Conservation (phyloP, 2,888 invertebrate species). For the Leucophenga maculata region DNA sequence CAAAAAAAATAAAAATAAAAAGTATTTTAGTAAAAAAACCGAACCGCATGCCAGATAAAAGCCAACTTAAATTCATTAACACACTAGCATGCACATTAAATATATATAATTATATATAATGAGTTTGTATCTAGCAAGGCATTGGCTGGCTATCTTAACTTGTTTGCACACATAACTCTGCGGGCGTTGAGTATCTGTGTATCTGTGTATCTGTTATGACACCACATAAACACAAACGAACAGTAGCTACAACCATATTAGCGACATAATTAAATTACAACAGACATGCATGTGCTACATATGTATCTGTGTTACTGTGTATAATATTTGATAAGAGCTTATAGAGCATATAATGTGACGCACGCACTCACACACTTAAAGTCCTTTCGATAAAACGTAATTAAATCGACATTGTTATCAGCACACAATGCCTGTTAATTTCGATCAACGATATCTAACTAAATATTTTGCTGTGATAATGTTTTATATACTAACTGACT, state of each 20-base stretch:
- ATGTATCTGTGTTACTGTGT: slow-evolving; percentile 5
- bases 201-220: slow-evolving; percentile 37
- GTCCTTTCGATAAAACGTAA: slow-evolving; percentile 60
- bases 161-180: not conserved
- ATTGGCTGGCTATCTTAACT: not conserved
- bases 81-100: slow-evolving; percentile 40
- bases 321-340: slow-evolving; percentile 48
- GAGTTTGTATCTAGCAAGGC: slow-evolving; percentile 38
- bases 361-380: not conserved
- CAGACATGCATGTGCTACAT: slow-evolving; percentile 21
- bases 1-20: no score
- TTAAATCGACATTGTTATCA: slow-evolving; percentile 63
- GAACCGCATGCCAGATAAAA: slow-evolving; percentile 30
- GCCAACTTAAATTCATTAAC: slow-evolving; percentile 54
- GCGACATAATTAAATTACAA: slow-evolving; percentile 50
- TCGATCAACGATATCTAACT: not conserved
- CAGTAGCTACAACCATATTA: slow-evolving; percentile 27
- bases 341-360: slow-evolving; percentile 52
- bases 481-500: slow-evolving; percentile 36
- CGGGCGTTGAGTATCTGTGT: slow-evolving; percentile 1
- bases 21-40: no score
- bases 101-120: slow-evolving; percentile 59
- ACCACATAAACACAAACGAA: not conserved
- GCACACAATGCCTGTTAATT: slow-evolving; percentile 1
- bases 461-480: slow-evolving; percentile 8